Evolutionary conservation across 1,140 invertebrate species (phyloP), one percentile per base, ranked within the genome.

Genomic region (Coenobita brevimanus): DNA sequence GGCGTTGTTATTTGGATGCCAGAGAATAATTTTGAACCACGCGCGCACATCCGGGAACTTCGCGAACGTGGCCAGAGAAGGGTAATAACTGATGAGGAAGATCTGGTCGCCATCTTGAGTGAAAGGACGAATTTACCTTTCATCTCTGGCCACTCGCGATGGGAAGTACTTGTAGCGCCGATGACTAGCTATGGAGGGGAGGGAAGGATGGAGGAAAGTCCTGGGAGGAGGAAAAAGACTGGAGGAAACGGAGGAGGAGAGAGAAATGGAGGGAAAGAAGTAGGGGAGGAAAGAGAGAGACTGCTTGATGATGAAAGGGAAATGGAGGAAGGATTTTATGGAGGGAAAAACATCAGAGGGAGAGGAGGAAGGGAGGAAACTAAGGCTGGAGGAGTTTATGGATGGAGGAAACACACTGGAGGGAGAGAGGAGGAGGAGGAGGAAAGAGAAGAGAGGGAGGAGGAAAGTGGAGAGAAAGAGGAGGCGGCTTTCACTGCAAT

Each of bases 1-100:
- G 85, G 85, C 24, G 85, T 87, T 17, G 85, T 87, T 1, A 64
- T 87, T 27, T 87, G 85, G 85, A 41, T 80, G 43, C 54, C 43
- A 62, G 85, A 80, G 64, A 62, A 73, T 15, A 87, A 87, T 50
- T 87, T 87, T 30, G 33, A 80, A 36, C n/a, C 79, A 0, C 8
- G 30, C n/a, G 79, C 43, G 15, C 85, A 87, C 78, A 76, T 87
- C 24, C n/a, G 75, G 4, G 57, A 80, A 62, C 43, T 87, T 62
- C 64, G 41, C 3, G 21, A 30, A 2, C 13, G 50, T 2, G 27
- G 62, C 8, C 81, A 46, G 21, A 38, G 27, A 15, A 43, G 78
- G 27, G 15, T 15, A 4, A 24, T 87, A 8, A 8, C 36, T 21
- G 76, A 87, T 43, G 85, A 87, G 46, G 64, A 54, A 36, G 85